Percentiles rank a stretch among this genome's conserved stretches.
These are phyloP conservation scores for Triplophysa tibetana DNA, from an alignment of 2,113 vertebrate genomes.

Conservation along the genomic window DNA sequence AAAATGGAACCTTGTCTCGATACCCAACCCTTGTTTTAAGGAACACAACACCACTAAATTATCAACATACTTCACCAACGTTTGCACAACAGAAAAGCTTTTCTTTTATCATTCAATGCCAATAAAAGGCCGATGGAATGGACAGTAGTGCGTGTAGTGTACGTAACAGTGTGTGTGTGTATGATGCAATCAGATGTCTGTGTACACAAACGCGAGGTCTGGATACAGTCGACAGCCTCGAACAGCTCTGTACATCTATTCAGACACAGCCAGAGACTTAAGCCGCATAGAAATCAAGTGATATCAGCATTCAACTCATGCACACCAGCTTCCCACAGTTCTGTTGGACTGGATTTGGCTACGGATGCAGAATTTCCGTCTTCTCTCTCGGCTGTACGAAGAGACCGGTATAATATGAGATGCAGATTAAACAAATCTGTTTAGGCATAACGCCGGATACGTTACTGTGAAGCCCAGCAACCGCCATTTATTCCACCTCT, in stretches of 20 bases:
- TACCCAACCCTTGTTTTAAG: too few species aligned
- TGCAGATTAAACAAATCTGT: conserved; percentile 33
- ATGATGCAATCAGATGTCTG: background rate
- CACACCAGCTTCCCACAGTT: conserved; percentile 21
- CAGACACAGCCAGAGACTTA: conserved; percentile 14
- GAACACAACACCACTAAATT: too few species aligned
- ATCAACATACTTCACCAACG: too few species aligned
- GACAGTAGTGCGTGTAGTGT: background rate
- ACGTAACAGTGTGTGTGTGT: background rate
- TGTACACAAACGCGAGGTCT: background rate
- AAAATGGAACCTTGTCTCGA: too few species aligned
- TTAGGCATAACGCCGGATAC: conserved; percentile 5
- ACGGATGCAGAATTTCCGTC: conserved; percentile 19
- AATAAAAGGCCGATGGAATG: background rate
- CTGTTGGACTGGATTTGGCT: conserved; percentile 16
- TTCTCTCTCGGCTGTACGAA: conserved; percentile 11
- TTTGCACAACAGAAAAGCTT: too few species aligned
- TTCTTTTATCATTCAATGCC: too few species aligned
- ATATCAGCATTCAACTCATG: conserved; percentile 20
- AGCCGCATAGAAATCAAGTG: background rate
- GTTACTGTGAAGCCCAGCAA: background rate
- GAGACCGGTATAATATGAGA: conserved; percentile 7
- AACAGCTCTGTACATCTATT: background rate
- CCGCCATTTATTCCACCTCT: background rate
- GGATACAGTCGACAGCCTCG: background rate